Evolutionary conservation across 2,888 invertebrate genomes (phyloP), one percentile per base, ranked within the genome.

Genomic region (Phymatocera aterrima): DNA sequence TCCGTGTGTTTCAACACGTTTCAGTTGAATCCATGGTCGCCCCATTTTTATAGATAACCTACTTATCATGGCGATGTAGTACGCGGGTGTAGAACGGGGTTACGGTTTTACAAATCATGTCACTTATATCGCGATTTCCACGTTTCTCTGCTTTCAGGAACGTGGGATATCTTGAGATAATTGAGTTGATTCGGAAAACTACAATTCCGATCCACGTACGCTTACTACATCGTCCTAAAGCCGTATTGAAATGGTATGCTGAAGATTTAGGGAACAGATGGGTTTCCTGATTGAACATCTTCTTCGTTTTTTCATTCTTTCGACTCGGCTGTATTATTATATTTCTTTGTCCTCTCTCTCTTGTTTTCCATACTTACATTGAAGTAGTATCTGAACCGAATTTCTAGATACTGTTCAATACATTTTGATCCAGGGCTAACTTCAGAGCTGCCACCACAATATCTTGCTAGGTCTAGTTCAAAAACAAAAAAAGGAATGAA

Each of bases 1-100:
- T 51, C 37, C 51, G 18, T 54, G 31, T 37, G 24, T 72, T 51
- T 57, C 57, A 57, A 37, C 75, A 75, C 54, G 75, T 57, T 75
- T 57, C 37, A 24, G 57, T 75, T n/a, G 37, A 57, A 75, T n/a
- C n/a, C n/a, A n/a, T 40, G 75, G 57, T 40, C 28, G 68, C 51
- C 34, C 34, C 48, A 51, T 72, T 72, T 72, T 51, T 18, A 12
- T n/a, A 28, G n/a, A 72, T 31, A 31, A 34, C 31, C 31, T 34
- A 34, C 28, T 31, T 18, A 51, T 18, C 31, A 12, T 18, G 54
- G 24, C 8, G 60, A 28, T 54, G n/a, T n/a, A n/a, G n/a, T n/a
- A n/a, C n/a, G n/a, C n/a, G n/a, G n/a, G n/a, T n/a, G n/a, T n/a
- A n/a, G n/a, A n/a, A n/a, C n/a, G n/a, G n/a, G n/a, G n/a, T n/a